These are phyloP conservation scores for Fragum sueziense DNA, from an alignment of 2,888 invertebrate genomes.

Conservation along the genomic window DNA sequence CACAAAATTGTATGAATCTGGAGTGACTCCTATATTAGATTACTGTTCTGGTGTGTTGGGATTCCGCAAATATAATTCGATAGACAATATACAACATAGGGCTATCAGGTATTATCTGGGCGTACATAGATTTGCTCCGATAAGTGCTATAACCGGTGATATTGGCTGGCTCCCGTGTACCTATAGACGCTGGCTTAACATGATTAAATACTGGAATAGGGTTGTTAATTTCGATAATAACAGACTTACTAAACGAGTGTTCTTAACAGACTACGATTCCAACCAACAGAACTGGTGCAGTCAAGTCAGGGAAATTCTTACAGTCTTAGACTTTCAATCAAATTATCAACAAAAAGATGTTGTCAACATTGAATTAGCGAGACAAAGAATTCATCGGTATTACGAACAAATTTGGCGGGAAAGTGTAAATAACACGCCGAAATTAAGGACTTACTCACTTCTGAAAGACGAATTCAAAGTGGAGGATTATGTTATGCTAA, in stretches of 20 bases:
- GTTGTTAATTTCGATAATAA: slow-evolving; percentile 18
- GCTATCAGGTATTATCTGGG: slow-evolving; percentile 45
- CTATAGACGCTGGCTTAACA: slow-evolving; percentile 24
- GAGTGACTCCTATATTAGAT: slow-evolving; percentile 28
- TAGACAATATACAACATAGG: slow-evolving; percentile 32
- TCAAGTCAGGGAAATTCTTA: slow-evolving; percentile 3
- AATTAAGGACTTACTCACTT: slow-evolving; percentile 27
- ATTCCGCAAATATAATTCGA: slow-evolving; percentile 16
- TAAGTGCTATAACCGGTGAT: slow-evolving; percentile 33
- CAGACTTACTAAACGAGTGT: slow-evolving; percentile 14
- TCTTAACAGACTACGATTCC: slow-evolving; percentile 17
- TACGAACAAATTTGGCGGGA: neutral
- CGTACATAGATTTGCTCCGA: slow-evolving; percentile 36
- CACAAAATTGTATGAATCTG: slow-evolving; percentile 35
- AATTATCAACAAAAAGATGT: neutral
- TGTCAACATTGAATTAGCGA: neutral
- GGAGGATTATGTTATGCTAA: slow-evolving; percentile 9
- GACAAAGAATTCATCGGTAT: neutral
- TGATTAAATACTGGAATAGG: slow-evolving; percentile 40
- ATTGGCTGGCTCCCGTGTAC: slow-evolving; percentile 35
- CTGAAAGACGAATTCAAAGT: slow-evolving; percentile 5
- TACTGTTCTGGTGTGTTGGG: too few species aligned
- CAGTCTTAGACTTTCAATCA: neutral
- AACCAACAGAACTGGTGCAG: slow-evolving; percentile 25
- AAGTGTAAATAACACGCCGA: neutral